These are phyloP conservation scores for Trissoscelio sp. DNA, from an alignment of 2,888 invertebrate genomes.

Conservation along the genomic window DNA sequence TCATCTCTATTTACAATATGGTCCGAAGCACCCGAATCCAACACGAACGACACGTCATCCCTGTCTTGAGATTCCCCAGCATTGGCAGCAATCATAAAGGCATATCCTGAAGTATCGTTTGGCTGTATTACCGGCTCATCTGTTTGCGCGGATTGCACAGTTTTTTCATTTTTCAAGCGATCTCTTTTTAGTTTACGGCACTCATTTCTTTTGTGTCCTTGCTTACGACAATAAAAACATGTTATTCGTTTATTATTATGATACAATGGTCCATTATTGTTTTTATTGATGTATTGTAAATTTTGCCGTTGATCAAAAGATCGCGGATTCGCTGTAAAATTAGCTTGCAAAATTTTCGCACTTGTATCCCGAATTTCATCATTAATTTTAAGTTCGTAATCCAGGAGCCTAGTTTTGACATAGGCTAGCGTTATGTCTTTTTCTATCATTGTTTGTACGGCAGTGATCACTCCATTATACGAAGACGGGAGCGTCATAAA, in stretches of 20 bases:
- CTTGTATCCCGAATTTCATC: slow-evolving; percentile 71
- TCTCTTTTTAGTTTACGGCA: slow-evolving; percentile 72
- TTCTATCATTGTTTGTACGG: slow-evolving; percentile 78
- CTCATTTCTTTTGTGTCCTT: slow-evolving; percentile 75
- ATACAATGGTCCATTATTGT: too few relatives aligned
- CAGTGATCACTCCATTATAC: slow-evolving; percentile 79
- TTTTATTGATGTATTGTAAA: too few relatives aligned
- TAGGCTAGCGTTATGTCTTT: slow-evolving; percentile 76
- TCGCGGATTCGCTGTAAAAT: slow-evolving; percentile 44
- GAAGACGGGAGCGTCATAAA: slow-evolving; percentile 76
- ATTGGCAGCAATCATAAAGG: neutral
- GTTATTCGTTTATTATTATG: slow-evolving; percentile 47
- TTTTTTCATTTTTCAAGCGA: slow-evolving; percentile 12
- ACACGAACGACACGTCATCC: slow-evolving; percentile 36
- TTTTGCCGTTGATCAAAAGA: neutral
- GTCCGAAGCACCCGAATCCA: slow-evolving; percentile 70
- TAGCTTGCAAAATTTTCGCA: slow-evolving; percentile 73
- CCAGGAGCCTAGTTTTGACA: slow-evolving; percentile 75
- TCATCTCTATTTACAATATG: slow-evolving; percentile 66
- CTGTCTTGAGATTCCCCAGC: neutral
- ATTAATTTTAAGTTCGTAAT: slow-evolving; percentile 69
- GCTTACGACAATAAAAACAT: slow-evolving; percentile 75
- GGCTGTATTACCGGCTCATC: neutral
- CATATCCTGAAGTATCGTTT: neutral
- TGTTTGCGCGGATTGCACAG: neutral